These are phyloP conservation scores for Cisticola juncidis DNA, from an alignment of 2,113 vertebrate species.

Conservation along the genomic window DNA sequence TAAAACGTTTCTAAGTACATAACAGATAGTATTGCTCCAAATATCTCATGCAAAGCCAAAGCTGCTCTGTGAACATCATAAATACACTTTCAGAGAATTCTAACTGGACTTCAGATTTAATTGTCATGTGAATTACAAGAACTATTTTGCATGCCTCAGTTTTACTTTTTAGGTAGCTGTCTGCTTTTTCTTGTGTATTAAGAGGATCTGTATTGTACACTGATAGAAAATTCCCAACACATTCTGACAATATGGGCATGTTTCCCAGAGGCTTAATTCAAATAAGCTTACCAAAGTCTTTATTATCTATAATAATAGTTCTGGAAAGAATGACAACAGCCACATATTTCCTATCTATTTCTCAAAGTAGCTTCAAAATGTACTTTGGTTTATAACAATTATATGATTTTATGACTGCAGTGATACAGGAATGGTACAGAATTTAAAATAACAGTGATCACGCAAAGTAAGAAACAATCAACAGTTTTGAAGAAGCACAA, in stretches of 20 bases:
- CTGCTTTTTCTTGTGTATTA: neutral
- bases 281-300: neutral
- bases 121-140: neutral
- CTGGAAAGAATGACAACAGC: neutral
- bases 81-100: neutral
- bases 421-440: neutral
- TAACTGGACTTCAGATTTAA: neutral
- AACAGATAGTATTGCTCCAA: neutral
- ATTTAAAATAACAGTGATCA: neutral
- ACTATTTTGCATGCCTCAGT: neutral
- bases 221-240: neutral
- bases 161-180: neutral
- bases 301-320: neutral
- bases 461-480: neutral
- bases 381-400: neutral
- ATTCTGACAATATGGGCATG: rapidly evolving
- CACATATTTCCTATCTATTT: neutral
- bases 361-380: neutral
- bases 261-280: neutral
- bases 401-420: neutral
- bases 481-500: neutral
- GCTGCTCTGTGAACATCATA: neutral
- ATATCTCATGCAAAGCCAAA: neutral
- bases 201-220: neutral
- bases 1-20: neutral